phyloP scores from a whole-genome alignment of 2,888 invertebrate species.

The Harpalus rufipes region DNA sequence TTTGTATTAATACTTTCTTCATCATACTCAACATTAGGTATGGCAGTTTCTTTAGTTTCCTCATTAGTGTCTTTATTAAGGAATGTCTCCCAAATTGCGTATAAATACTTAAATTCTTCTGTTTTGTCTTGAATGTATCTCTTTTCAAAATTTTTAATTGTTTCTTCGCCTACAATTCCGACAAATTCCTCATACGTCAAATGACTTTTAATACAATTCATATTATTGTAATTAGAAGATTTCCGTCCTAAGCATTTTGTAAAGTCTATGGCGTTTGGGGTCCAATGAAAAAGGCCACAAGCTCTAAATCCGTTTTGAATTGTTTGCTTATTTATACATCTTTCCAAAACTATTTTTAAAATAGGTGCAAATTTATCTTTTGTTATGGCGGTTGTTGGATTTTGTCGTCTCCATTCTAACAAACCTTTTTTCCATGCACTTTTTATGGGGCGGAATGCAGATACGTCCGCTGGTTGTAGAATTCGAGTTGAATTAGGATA shows the following conservation, averaged over 20 bases:
- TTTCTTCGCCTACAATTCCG: slow-evolving; percentile 24
- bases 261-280: slow-evolving; percentile 68
- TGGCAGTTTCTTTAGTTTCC: slow-evolving; percentile 6
- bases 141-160: slow-evolving; percentile 3
- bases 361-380: slow-evolving; percentile 70
- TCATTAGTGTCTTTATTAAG: no score
- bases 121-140: slow-evolving; percentile 25
- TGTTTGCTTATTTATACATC: neutral
- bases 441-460: slow-evolving; percentile 70
- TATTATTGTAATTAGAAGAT: slow-evolving; percentile 23
- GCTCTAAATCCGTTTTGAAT: slow-evolving; percentile 69
- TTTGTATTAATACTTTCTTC: slow-evolving; percentile 2
- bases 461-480: slow-evolving; percentile 71
- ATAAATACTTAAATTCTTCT: slow-evolving; percentile 12
- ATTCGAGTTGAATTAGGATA: slow-evolving; percentile 71
- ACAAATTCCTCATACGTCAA: slow-evolving; percentile 31
- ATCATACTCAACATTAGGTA: neutral
- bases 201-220: neutral
- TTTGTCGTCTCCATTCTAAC: slow-evolving; percentile 69
- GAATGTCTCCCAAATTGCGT: slow-evolving; percentile 13
- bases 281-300: slow-evolving; percentile 70
- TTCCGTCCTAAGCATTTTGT: slow-evolving; percentile 53
- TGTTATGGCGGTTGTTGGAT: slow-evolving; percentile 66
- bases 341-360: slow-evolving; percentile 66
- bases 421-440: slow-evolving; percentile 69